A percentile compares a stretch with the other conserved stretches of the same genome.
Conservation (phyloP, 2,797 vertebrate genomes). For the Bufotes viridis region DNA sequence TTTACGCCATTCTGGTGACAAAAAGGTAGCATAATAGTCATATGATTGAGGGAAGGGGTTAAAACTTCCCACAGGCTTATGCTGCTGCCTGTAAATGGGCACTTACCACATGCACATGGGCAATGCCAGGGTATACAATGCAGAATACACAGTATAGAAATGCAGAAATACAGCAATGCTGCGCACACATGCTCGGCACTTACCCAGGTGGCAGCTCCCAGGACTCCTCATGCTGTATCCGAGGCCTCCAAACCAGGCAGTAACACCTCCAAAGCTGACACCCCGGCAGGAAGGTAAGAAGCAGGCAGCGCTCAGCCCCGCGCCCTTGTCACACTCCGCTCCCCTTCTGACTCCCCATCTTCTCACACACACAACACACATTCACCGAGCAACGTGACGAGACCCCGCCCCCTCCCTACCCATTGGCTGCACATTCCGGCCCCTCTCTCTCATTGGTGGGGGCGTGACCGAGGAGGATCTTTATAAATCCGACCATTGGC, state of each 20-base stretch:
- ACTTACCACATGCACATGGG: not conserved
- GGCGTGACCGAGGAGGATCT: slow-evolving; percentile 17
- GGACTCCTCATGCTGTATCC: not conserved
- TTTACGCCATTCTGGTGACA: too few species aligned
- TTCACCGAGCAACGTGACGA: slow-evolving; percentile 57
- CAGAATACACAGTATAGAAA: not conserved
- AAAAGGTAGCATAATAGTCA: too few species aligned
- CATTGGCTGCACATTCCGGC: slow-evolving; percentile 13
- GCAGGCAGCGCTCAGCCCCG: not conserved
- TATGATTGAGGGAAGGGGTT: too few species aligned
- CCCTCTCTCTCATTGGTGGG: not conserved
- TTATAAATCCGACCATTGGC: slow-evolving; percentile 37
- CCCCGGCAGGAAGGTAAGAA: not conserved
- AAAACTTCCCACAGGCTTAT: too few species aligned
- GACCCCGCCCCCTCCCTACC: not conserved
- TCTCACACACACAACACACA: slow-evolving; percentile 60
- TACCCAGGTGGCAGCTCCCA: not conserved
- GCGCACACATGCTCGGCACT: not conserved
- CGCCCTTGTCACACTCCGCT: not conserved
- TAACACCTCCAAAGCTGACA: not conserved
- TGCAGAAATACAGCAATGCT: not conserved
- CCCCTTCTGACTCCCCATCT: slow-evolving; percentile 41
- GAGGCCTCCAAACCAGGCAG: not conserved
- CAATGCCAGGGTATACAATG: not conserved
- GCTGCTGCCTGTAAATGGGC: too few species aligned